Conservation (phyloP, 92 coral and sea anemone species). For the Bergia puertoricense region DNA sequence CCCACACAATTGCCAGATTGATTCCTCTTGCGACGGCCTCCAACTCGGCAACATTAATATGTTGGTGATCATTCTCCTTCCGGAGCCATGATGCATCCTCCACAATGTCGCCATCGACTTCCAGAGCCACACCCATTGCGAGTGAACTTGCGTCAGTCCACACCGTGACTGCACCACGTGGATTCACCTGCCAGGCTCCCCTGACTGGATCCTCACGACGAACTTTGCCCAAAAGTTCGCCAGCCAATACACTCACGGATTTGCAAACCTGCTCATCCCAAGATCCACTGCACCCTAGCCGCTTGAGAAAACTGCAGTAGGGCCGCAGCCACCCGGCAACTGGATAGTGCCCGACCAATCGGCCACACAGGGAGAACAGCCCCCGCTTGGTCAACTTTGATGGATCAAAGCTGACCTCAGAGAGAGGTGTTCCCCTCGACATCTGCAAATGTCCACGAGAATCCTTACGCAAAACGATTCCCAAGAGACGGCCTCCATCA, state of each 20-base stretch:
- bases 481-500: slow-evolving; percentile 22
- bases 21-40: slow-evolving; percentile 31
- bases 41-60: slow-evolving; percentile 37
- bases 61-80: slow-evolving; percentile 24
- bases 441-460: slow-evolving; percentile 3
- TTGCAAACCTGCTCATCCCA: slow-evolving; percentile 13
- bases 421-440: slow-evolving; percentile 2
- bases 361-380: slow-evolving; percentile 30
- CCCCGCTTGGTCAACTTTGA: slow-evolving; percentile 4
- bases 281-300: slow-evolving; percentile 6
- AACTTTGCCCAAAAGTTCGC: not conserved
- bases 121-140: slow-evolving; percentile 34
- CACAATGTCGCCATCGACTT: slow-evolving; percentile 33
- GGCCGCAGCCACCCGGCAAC: slow-evolving; percentile 31
- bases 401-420: slow-evolving; percentile 24
- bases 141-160: slow-evolving; percentile 35
- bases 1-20: slow-evolving; percentile 28
- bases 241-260: slow-evolving; percentile 2
- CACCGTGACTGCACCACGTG: slow-evolving; percentile 23
- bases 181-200: slow-evolving; percentile 22
- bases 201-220: slow-evolving; percentile 25
- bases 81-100: slow-evolving; percentile 42
- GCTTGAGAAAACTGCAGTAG: slow-evolving; percentile 15
- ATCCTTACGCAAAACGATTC: not conserved
- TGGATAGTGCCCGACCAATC: slow-evolving; percentile 22